These are phyloP conservation scores for Dicyrtomina minuta DNA, from an alignment of 2,888 invertebrate genomes.

Conservation along the genomic window DNA sequence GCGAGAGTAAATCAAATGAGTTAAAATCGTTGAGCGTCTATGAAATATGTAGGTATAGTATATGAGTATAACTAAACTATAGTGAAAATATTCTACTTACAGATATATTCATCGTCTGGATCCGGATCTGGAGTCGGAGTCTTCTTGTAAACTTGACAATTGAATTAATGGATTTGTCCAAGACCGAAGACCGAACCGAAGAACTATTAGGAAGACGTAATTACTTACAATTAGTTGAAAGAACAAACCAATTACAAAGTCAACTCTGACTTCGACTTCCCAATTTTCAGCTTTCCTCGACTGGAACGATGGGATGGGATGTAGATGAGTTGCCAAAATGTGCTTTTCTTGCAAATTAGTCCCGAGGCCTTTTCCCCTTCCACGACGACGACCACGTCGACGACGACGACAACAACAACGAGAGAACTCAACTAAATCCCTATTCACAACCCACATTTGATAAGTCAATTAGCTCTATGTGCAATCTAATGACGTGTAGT, in stretches of 20 bases:
- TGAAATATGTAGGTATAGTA: too few relatives aligned
- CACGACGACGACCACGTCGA: neutral
- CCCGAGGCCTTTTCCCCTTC: conserved; percentile 24
- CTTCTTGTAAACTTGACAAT: conserved; percentile 28
- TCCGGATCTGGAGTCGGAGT: too few relatives aligned
- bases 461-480: conserved; percentile 26
- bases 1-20: too few relatives aligned
- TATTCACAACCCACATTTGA: conserved; percentile 15
- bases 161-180: conserved; percentile 33
- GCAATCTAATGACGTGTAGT: too few relatives aligned
- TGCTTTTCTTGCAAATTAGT: conserved; percentile 41
- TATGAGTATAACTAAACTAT: too few relatives aligned
- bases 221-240: conserved; percentile 40
- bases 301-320: conserved; percentile 38
- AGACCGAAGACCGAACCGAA: too few relatives aligned
- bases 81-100: too few relatives aligned
- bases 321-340: conserved; percentile 41
- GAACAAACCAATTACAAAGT: conserved; percentile 37
- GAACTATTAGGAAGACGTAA: conserved; percentile 36
- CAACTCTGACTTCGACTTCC: conserved; percentile 32
- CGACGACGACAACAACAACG: too few relatives aligned
- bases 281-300: conserved; percentile 34
- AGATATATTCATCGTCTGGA: too few relatives aligned
- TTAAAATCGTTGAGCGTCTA: too few relatives aligned
- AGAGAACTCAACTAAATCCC: too few relatives aligned